Percentiles rank a stretch among this genome's conserved stretches.
Conservation (phyloP, 2,888 invertebrate species). For the Adelognathus sp. region DNA sequence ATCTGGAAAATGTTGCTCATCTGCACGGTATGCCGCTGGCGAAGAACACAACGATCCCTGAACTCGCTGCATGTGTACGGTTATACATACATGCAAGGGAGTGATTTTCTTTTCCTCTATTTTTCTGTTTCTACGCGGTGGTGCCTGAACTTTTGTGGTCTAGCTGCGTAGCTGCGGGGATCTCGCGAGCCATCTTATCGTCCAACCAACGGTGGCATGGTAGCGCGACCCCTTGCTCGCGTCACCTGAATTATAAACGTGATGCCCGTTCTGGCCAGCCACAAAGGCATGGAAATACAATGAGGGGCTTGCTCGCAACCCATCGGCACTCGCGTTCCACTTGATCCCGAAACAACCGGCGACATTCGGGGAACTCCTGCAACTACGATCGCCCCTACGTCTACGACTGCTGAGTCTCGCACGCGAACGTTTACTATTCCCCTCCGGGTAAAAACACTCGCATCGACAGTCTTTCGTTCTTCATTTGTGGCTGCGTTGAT, state of each 20-base stretch:
- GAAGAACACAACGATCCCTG: background rate
- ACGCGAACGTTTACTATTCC: too few relatives aligned
- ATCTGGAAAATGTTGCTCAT: background rate
- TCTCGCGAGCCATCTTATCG: conserved; percentile 54
- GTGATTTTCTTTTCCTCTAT: conserved; percentile 11
- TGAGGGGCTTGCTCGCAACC: background rate
- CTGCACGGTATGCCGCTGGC: background rate
- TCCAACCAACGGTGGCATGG: conserved; percentile 11
- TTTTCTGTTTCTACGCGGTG: background rate
- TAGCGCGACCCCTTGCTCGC: conserved; percentile 13
- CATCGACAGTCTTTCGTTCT: too few relatives aligned
- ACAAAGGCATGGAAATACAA: conserved; percentile 23
- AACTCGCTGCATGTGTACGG: background rate
- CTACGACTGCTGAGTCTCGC: too few relatives aligned
- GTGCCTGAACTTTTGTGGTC: background rate
- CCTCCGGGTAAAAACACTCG: too few relatives aligned
- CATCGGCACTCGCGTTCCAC: background rate
- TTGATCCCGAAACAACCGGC: background rate
- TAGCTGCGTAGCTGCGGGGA: too few relatives aligned
- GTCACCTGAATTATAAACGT: conserved; percentile 50
- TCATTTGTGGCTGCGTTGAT: too few relatives aligned
- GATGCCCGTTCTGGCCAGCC: conserved; percentile 20
- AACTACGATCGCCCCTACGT: too few relatives aligned
- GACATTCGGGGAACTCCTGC: background rate
- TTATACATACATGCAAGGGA: conserved; percentile 1